Evolutionary conservation across 2,797 vertebrate species (phyloP), one percentile per base, ranked within the genome.

Genomic region (Alcedo quadribrachys): DNA sequence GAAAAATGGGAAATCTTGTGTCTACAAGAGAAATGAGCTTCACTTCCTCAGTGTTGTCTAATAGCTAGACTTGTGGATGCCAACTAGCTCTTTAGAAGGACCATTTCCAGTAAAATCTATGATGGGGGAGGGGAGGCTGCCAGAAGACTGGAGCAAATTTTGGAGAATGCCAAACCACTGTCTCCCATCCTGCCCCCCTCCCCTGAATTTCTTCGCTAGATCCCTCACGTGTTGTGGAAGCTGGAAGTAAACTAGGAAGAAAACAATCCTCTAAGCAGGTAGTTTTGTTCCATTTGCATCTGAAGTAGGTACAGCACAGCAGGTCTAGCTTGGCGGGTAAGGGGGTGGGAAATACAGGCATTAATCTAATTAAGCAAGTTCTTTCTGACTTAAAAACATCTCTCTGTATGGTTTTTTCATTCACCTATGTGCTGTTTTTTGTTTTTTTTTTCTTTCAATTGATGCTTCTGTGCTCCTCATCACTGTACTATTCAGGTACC

Each of bases 71-170:
- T 57, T 86, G 43, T 63, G 84, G 87, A 65, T 2, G 46, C 68
- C 86, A 89, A 7, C n/a, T 45, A 79, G 54, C n/a, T 60, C 71
- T 80, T 63, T 43, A 43, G 57, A 84, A 92, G 55, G 74, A 57
- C 33, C 9, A 20, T 85, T 90, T 93, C 54, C 81, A 80, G 62
- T 74, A 68, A 94, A 92, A 87, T 77, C 43, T 18, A 27, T 0
- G 4, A 54, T 19, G 18, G 11, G 2, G 19, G 4, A 1, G 3
- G 1, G 8, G 4, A 68, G 48, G 18, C 28, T 90, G 42, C 37
- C 54, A 82, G 68, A 74, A 91, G 71, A 24, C 27, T 93, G 32
- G 74, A 84, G n/a, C 37, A 67, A 68, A 90, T 86, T 80, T 65
- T 88, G 25, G 18, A 74, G 71, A 76, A 87, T 87, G 67, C 50